phyloP scores from a whole-genome alignment of 2,113 vertebrate genomes.

The Laticauda laticaudata region DNA sequence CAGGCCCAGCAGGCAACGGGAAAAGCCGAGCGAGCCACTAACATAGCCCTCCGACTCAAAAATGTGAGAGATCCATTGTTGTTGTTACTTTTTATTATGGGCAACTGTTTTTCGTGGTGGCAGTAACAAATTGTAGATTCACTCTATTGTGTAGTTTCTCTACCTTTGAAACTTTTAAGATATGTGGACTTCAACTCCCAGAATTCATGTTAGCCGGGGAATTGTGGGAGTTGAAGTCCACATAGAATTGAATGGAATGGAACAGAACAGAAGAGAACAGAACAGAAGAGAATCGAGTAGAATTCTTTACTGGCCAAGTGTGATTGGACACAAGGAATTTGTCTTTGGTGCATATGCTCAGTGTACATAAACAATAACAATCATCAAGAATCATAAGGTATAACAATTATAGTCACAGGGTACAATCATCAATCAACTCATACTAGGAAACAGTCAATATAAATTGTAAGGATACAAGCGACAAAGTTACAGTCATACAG shows the following conservation, averaged over 20 bases:
- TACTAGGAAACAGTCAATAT: too few relatives aligned
- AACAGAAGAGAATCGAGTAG: too few relatives aligned
- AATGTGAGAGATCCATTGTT: constrained; percentile 53
- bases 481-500: too few relatives aligned
- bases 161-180: background rate
- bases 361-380: too few relatives aligned
- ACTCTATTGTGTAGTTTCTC: background rate
- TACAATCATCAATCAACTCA: too few relatives aligned
- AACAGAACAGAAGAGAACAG: too few relatives aligned
- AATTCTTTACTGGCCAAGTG: too few relatives aligned
- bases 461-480: too few relatives aligned
- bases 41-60: constrained; percentile 58
- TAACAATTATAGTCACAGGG: too few relatives aligned
- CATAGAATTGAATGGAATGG: background rate
- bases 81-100: background rate
- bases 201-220: background rate
- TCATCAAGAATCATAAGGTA: too few relatives aligned
- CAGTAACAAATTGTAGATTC: background rate
- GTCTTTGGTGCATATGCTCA: too few relatives aligned
- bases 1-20: constrained; percentile 69
- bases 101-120: background rate
- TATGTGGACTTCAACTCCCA: background rate
- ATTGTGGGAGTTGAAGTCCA: background rate
- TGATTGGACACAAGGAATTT: too few relatives aligned
- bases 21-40: constrained; percentile 61